Conservation (phyloP, 2,797 vertebrate genomes). For the Pangasius mekongensis region DNA sequence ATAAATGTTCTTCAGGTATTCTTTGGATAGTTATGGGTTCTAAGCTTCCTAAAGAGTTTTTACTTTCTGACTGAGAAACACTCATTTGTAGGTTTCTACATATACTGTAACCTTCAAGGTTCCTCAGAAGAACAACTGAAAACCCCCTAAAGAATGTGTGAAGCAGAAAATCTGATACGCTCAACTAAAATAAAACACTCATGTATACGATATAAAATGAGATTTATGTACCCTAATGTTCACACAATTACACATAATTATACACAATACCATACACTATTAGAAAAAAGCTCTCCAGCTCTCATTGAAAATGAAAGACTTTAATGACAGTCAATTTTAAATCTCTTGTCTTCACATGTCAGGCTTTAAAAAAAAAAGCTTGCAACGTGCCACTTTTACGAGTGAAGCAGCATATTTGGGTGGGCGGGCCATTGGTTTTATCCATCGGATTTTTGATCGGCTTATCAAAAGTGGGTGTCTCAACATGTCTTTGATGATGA, state of each 20-base stretch:
- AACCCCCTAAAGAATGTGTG: not conserved
- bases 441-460: not conserved
- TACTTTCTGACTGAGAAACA: not conserved
- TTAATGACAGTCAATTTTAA: not conserved
- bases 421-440: not conserved
- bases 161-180: not conserved
- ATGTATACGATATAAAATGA: not conserved
- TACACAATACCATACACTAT: not conserved
- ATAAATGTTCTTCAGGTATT: not conserved
- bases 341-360: not conserved
- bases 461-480: not conserved
- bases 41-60: not conserved
- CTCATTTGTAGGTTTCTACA: not conserved
- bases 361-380: not conserved
- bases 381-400: not conserved
- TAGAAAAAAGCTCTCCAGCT: not conserved
- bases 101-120: not conserved
- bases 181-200: not conserved
- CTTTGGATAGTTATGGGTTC: not conserved
- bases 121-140: not conserved
- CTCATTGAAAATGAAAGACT: not conserved
- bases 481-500: not conserved
- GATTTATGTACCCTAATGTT: not conserved
- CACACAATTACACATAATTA: not conserved
- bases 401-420: not conserved